phyloP scores from a whole-genome alignment of 2,797 vertebrate species.

The Helicolenus hilgendorfi region DNA sequence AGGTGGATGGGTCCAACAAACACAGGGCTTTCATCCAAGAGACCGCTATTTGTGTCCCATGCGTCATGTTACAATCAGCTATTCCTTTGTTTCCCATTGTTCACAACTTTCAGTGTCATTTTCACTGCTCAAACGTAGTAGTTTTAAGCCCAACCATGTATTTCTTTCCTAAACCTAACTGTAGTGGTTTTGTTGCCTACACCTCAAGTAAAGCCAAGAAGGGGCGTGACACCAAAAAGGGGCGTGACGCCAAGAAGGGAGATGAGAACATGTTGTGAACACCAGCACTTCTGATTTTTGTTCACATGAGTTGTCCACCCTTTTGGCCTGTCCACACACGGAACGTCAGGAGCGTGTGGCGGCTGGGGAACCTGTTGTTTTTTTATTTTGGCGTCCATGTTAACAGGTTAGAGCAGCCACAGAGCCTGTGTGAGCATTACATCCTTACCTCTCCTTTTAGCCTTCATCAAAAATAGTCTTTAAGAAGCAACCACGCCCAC shows the following conservation, averaged over 20 bases:
- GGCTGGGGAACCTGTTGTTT: too few relatives aligned
- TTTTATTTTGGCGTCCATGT: too few relatives aligned
- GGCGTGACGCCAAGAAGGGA: too few relatives aligned
- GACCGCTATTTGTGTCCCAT: background rate
- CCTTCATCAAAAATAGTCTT: background rate
- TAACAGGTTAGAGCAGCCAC: too few relatives aligned
- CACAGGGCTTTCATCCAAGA: background rate
- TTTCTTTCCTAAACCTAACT: background rate
- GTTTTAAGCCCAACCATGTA: background rate
- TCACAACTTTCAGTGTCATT: background rate
- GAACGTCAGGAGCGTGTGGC: too few relatives aligned
- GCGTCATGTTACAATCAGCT: background rate
- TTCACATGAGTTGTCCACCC: too few relatives aligned
- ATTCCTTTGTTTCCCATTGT: background rate
- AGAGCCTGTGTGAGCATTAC: background rate
- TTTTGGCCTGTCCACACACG: too few relatives aligned
- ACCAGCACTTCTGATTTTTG: too few relatives aligned
- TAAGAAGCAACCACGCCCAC: background rate
- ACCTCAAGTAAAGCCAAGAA: too few relatives aligned
- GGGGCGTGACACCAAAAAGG: too few relatives aligned
- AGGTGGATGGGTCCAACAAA: background rate
- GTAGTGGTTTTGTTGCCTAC: too few relatives aligned
- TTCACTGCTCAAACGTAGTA: background rate
- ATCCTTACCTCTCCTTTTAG: background rate
- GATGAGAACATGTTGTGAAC: too few relatives aligned